Percentiles rank a stretch among this genome's conserved stretches.
Evolutionary conservation across 2,797 vertebrate species (phyloP).

Genomic region (Smutsia temminckii): DNA sequence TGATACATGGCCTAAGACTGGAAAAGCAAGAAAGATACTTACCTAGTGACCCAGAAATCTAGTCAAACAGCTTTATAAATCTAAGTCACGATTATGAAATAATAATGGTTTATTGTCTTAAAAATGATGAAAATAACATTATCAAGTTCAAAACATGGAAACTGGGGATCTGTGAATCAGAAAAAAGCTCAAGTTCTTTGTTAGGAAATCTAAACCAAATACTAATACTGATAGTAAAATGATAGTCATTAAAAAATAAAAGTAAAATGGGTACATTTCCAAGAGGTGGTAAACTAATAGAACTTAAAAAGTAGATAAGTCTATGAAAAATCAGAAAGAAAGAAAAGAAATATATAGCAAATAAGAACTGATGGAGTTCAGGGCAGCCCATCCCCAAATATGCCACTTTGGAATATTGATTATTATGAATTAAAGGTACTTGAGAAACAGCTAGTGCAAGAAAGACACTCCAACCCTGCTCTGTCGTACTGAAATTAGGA

Average conservation of each 20-base stretch:
- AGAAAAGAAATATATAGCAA: background rate
- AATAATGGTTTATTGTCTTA: background rate
- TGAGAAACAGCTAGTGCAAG: too few relatives aligned
- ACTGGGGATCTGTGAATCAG: background rate
- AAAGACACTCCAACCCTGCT: too few relatives aligned
- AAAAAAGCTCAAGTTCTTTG: background rate
- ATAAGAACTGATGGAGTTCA: background rate
- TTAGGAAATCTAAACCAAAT: background rate
- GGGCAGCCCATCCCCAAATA: too few relatives aligned
- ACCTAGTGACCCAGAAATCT: background rate
- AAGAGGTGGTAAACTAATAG: background rate
- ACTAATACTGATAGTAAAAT: background rate
- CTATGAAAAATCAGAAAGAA: background rate
- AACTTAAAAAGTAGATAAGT: background rate
- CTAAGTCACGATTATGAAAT: background rate
- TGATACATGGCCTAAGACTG: background rate
- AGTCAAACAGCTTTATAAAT: background rate
- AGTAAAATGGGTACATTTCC: background rate
- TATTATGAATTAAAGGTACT: too few relatives aligned
- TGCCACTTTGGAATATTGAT: too few relatives aligned
- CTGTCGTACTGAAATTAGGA: too few relatives aligned
- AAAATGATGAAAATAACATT: background rate
- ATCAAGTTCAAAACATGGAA: background rate
- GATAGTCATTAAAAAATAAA: background rate
- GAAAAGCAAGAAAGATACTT: background rate